Evolutionary conservation across 1,140 invertebrate genomes (phyloP).

Genomic region (Mactra quadrangularis): DNA sequence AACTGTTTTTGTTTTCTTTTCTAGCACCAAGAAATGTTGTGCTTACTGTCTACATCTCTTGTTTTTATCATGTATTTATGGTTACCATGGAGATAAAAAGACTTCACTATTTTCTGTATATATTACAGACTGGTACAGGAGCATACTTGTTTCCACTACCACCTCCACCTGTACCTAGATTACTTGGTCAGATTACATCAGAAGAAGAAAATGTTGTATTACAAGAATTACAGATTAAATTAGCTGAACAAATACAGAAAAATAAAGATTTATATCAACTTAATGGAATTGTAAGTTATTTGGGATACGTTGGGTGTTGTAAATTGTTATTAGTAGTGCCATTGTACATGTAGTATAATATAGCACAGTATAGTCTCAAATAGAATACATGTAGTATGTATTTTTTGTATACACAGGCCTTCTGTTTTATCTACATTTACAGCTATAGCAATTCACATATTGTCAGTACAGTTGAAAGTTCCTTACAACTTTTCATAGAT

Average conservation of each 20-base stretch:
- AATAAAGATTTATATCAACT: conserved; percentile 74
- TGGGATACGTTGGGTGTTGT: neutral
- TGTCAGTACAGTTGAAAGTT: no score
- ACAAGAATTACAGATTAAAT: conserved; percentile 72
- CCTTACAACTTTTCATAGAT: no score
- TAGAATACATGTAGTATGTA: neutral
- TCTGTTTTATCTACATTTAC: no score
- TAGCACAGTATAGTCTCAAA: neutral
- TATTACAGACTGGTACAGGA: conserved; percentile 91
- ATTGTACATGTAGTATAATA: neutral
- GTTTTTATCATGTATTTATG: no score
- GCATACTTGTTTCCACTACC: conserved; percentile 91
- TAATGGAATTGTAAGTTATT: conserved; percentile 62
- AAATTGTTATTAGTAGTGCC: no score
- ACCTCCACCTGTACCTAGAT: conserved; percentile 86
- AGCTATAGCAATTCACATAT: no score
- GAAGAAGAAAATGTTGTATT: conserved; percentile 71
- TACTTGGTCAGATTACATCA: conserved; percentile 82
- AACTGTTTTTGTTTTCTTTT: no score
- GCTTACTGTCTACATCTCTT: no score
- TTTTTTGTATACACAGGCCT: no score
- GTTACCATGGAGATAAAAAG: no score
- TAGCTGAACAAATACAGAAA: conserved; percentile 71
- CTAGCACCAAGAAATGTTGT: no score
- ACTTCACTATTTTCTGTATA: no score